A percentile compares a stretch with the other conserved stretches of the same genome.
These are phyloP conservation scores for Tadarida brasiliensis DNA, from an alignment of 2,797 vertebrate species.

Conservation along the genomic window DNA sequence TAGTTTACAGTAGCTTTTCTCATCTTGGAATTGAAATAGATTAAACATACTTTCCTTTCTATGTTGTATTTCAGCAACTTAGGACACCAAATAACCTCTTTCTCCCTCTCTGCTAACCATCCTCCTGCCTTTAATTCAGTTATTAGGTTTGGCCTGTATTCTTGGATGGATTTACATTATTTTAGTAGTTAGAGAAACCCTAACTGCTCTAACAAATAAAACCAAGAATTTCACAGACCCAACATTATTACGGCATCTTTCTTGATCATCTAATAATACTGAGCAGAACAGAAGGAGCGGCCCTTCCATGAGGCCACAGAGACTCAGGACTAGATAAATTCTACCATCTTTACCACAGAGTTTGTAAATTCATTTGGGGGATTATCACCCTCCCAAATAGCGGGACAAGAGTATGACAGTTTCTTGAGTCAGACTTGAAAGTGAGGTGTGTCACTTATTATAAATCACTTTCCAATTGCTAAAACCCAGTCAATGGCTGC, in stretches of 20 bases:
- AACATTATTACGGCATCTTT: conserved; percentile 39
- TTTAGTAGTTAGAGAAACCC: neutral
- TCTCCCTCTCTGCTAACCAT: neutral
- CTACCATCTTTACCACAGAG: neutral
- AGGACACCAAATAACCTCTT: neutral
- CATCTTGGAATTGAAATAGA: conserved; percentile 34
- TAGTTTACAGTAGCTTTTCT: neutral
- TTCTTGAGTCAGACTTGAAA: neutral
- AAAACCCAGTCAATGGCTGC: neutral
- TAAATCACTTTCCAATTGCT: neutral
- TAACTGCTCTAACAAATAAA: neutral
- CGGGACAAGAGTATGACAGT: neutral
- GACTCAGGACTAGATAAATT: neutral
- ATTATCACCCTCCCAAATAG: neutral
- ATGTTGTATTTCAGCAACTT: neutral
- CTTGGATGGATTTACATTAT: neutral
- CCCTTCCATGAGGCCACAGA: neutral
- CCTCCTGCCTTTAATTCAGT: neutral
- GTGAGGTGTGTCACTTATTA: neutral
- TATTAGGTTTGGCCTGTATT: neutral
- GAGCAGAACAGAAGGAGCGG: neutral
- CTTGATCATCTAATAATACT: conserved; percentile 10
- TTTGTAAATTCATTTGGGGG: neutral
- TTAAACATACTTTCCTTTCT: neutral
- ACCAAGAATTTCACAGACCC: neutral